Base-by-base conservation (phyloP, 2,797 vertebrate species). In the Eleutherodactylus coqui region DNA sequence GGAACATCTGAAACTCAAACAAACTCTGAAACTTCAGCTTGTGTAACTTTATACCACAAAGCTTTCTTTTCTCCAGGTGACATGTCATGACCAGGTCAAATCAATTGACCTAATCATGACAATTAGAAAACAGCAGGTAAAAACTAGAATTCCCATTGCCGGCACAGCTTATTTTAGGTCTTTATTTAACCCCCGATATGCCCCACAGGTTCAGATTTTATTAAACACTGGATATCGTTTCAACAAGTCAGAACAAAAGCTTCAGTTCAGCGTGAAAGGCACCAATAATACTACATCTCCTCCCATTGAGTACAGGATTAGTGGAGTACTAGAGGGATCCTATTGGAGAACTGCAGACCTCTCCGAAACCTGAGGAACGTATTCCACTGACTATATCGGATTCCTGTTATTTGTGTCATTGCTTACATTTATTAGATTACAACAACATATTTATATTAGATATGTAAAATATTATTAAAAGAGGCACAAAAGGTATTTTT, bases 51-150 rank as follows among this genome's bases (percentile, higher is more conserved):
- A 88, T 88, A 91, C 88, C 67, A 47, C 84, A 79, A 43, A 90
- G 88, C 86, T 88, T 84, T 89, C 86, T 85, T 88, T 29, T 87
- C 79, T 89, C 89, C 86, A 88, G 89, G 53, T 90, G 81, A 69
- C 75, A 87, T 62, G 87, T 91, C 89, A 70, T 21, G 41, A 90
- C 70, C 85, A 88, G 90, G 91, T 91, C 91, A 89, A 88, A 91
- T 79, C 90, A 83, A 84, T 89, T 90, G 90, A 91, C 91, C 90
- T 89, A 86, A 89, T 82, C 69, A 83, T 82, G 78, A 87, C 86
- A 88, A 53, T 60, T 85, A 87, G 53, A 79, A 85, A 88, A 80
- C 21, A 60, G 9, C 84, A 81, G 47, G 32, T 89, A 89, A 89
- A 91, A 92, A 82, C 58, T n/a, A 49, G 84, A 86, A 84, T 90